Evolutionary conservation across 23 tunicate species (phyloP), one percentile per base, ranked within the genome.

Genomic region (Halocynthia roretzi): DNA sequence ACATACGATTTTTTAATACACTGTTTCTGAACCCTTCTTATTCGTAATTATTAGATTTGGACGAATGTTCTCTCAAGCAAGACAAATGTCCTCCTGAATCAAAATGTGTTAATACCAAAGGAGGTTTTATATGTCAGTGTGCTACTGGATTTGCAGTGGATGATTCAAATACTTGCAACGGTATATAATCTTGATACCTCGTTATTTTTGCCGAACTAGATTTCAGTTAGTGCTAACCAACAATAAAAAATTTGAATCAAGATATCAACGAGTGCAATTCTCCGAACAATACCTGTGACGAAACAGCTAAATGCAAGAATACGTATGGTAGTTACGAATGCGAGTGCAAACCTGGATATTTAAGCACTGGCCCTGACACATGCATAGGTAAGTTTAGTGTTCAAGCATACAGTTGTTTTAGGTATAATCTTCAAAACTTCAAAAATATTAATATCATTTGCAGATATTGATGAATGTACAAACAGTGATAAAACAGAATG

Each of bases 401-500:
- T 31, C 44, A 31, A 31, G 44, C 44, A 31, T 31, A 31, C 44
- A 31, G 4, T 31, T 31, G n/a, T 44, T 72, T 31, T 12, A 40
- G 15, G 64, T 72, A 1, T 72, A 48, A 5, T 12, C 56, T 12
- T 17, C 12, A n/a, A 68, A n/a, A n/a, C 12, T 68, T 40, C 48
- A 72, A 72, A 52, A 72, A 12, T 5, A 72, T 1, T 50, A 40
- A 49, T 72, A 10, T 52, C 12, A 11, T 51, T 52, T 48, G 10
- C 67, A 83, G 86, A 83, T 75, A 65, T 83, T 6, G 71, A 83
- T 66, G 86, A 83, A 65, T 83, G 86, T 50, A 20, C 44, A 6
- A 66, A 83, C n/a, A 77, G 72, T 51, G 44, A 14, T n/a, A 50
- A 19, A 21, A 75, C 75, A 51, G 71, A 62, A 23, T 83, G 86